Percentiles rank a stretch among this genome's conserved stretches.
Conservation (phyloP, 2,113 vertebrate genomes). For the Myrmecobius fasciatus region DNA sequence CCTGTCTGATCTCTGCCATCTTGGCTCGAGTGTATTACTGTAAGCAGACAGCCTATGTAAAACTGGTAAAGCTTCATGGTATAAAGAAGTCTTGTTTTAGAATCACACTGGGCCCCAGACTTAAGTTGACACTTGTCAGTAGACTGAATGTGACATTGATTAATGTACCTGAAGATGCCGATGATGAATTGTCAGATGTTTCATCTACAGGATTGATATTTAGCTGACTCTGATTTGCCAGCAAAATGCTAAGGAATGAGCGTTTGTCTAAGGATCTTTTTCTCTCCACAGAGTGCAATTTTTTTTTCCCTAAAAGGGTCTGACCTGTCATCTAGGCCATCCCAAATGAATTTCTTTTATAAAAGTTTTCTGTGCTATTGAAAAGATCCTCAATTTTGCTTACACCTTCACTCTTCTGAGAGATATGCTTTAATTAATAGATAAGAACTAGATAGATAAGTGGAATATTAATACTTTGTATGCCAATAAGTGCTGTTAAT, state of each 20-base stretch:
- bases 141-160: background rate
- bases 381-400: background rate
- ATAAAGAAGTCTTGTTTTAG: background rate
- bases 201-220: background rate
- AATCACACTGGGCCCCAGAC: background rate
- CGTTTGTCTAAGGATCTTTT: background rate
- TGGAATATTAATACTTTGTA: background rate
- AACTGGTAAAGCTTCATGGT: background rate
- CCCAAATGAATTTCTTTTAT: background rate
- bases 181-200: background rate
- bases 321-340: background rate
- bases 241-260: background rate
- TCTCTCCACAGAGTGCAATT: background rate
- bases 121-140: background rate
- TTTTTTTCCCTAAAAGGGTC: background rate
- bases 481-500: background rate
- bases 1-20: too few relatives aligned
- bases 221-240: background rate
- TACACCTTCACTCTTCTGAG: background rate
- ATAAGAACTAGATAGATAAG: conserved; percentile 3
- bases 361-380: background rate
- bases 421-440: background rate
- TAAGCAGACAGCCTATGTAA: background rate
- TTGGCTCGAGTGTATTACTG: background rate
- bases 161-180: background rate